Base-by-base conservation (phyloP, 1,140 invertebrate species). In the Arion vulgaris region DNA sequence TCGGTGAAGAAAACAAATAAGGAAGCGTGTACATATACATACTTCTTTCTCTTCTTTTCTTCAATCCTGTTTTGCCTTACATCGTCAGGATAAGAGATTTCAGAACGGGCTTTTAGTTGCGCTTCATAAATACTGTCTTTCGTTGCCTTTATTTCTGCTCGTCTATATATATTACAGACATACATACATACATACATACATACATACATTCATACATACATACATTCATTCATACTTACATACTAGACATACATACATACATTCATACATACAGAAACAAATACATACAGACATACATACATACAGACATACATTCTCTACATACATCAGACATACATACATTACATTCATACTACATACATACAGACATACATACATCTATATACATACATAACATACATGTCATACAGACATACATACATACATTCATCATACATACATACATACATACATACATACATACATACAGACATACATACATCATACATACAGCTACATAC, bases 271-370 rank as follows among this genome's bases (percentile, higher is more conserved):
- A 72, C 69, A 72, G 11, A 72, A 11, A 72, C 36, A 72, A 11
- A 72, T 72, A 72, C 69, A 72, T 72, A 72, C 69, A 72, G 11
- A 72, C 69, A 72, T 72, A 38, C 69, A 72, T 72, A 72, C 69
- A 72, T 72, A 38, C 69, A 72, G 11, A 72, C 69, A 72, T 72
- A 72, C 69, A 72, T 72, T 9, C 69, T 36, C 36, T 7, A 5
- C 5, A 7, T 7, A 5, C 5, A 7, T 7, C 41, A 45, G 5
- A 45, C 41, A 45, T 45, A 72, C 38, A 72, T 72, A 72, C 69
- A 72, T 32, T 66, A 23, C 26, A 32, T 32, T 5, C 32, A 5
- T 45, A 45, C 41, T 45, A 5, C 41, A 45, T 15, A 45, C 15
- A 45, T 45, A 45, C 41, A 45, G 5, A 45, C 41, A 45, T 45